Evolutionary conservation across 92 coral and sea anemone species (phyloP), one percentile per base, ranked within the genome.

Genomic region (Siderastrea siderea): DNA sequence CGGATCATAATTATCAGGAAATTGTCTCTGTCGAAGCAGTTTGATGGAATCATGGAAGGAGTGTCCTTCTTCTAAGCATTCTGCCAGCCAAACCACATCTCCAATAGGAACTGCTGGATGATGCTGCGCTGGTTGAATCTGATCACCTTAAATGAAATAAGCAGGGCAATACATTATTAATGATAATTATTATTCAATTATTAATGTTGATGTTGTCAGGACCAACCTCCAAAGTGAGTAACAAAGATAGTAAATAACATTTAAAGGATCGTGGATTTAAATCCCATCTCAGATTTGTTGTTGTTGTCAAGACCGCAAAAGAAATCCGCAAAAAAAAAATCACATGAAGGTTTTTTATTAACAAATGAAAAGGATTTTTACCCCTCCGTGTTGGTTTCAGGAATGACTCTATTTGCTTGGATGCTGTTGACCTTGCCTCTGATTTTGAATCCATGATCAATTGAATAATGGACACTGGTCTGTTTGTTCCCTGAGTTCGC

Each of bases 381-480:
- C 61, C 71, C 65, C 88, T 90, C 53, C 53, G 81, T 64, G 83
- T 61, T 84, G 97, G 97, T 67, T 38, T 68, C 45, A 94, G 81
- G 77, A 53, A 94, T 45, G 59, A 75, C 55, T 91, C 87, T 1
- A 94, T 94, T 4, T 47, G 26, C 72, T 69, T 86, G 17, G 82
- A 89, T 13, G 87, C 19, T 38, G 71, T 89, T 14, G 74, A 47
- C 14, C 87, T 84, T 0, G 97, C 97, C n/a, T 80, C 89, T 9
- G 77, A 75, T 62, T 87, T 91, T 55, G 97, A 74, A 94, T 94
- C 83, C 97, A 94, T 91, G 60, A 91, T 88, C 52, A 91, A 78
- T 86, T 91, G 97, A 4, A 94, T 89, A 6, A 94, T 69, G 1
- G 97, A 91, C 4, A 94, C 85, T 1, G 93, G 92, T 78, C 94